Evolutionary conservation across 1,140 invertebrate genomes (phyloP), one percentile per base, ranked within the genome.

Genomic region (Solen grandis): DNA sequence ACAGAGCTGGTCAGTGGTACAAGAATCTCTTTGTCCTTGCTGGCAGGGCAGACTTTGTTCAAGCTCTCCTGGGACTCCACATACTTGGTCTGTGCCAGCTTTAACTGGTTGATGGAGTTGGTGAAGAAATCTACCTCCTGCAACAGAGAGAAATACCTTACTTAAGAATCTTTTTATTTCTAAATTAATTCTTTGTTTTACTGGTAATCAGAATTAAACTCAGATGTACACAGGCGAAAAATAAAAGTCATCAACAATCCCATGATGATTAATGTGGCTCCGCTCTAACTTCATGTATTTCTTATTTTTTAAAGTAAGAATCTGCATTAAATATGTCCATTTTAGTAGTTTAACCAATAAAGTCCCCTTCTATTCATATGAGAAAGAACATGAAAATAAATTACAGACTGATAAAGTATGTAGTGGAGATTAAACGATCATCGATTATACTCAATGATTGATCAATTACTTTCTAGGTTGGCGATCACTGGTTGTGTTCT

Each of bases 1-100:
- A 95, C 94, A 87, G 97, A 98, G 80, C 96, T 96, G 46, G 97
- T 98, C 0, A 99, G 93, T 14, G 97, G 97, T 27, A 99, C 97
- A 10, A 99, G 91, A 79, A 98, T 96, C 78, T 96, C 95, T 88
- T 96, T 96, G 38, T 95, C 94, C 25, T 81, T 81, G 62, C 82
- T 89, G 27, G 95, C 93, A 2, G 95, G 94, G 65, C 94, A 95
- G 60, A 98, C 94, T 93, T 96, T 96, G 82, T 97, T 95, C 35
- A 98, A 93, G 90, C 96, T 95, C 88, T 96, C 95, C 52, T 95
- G 95, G 2, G 97, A 98, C 86, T 97, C 96, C 74, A 95, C 94
- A 93, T 97, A 98, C 93, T 98, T 98, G 14, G 93, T 94, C 92
- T 98, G 97, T 5, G 97, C 97, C 85, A 96, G 94, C 93, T 98